These are phyloP conservation scores for Felis catus DNA, from an alignment of 2,113 vertebrate species.

Conservation along the genomic window DNA sequence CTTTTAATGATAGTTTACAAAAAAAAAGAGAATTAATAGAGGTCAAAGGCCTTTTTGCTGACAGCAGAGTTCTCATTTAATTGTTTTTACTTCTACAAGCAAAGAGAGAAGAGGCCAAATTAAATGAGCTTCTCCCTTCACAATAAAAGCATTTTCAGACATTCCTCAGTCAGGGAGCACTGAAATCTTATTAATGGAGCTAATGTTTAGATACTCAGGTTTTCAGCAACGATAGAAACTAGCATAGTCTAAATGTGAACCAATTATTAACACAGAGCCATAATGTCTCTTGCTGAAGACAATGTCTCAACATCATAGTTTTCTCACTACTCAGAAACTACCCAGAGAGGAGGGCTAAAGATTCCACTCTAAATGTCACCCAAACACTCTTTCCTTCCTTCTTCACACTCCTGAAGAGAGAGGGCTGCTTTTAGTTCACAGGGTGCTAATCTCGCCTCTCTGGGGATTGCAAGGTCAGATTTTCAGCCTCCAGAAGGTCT, in stretches of 20 bases:
- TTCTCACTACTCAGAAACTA: neutral
- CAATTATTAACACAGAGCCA: neutral
- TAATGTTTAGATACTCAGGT: neutral
- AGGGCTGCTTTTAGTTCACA: neutral
- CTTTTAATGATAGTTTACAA: neutral
- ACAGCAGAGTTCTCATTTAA: neutral
- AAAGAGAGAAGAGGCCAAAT: constrained; percentile 29
- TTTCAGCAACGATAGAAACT: constrained; percentile 11
- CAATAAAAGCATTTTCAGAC: constrained; percentile 23
- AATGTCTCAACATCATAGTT: neutral
- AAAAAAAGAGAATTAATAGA: neutral
- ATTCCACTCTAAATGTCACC: neutral
- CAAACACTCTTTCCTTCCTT: neutral
- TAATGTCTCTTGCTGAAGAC: constrained; percentile 3
- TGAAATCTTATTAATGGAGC: constrained; percentile 2
- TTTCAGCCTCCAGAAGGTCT: neutral
- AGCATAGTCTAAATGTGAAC: neutral
- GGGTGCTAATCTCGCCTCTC: neutral
- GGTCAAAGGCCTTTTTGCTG: neutral
- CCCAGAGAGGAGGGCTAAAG: neutral
- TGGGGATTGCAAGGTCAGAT: neutral
- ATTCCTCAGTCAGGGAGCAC: neutral
- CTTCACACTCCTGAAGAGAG: neutral
- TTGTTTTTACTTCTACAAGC: constrained; percentile 4
- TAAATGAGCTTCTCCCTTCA: neutral